These are phyloP conservation scores for Dinocampus coccinellae DNA, from an alignment of 2,888 invertebrate genomes.

Conservation along the genomic window DNA sequence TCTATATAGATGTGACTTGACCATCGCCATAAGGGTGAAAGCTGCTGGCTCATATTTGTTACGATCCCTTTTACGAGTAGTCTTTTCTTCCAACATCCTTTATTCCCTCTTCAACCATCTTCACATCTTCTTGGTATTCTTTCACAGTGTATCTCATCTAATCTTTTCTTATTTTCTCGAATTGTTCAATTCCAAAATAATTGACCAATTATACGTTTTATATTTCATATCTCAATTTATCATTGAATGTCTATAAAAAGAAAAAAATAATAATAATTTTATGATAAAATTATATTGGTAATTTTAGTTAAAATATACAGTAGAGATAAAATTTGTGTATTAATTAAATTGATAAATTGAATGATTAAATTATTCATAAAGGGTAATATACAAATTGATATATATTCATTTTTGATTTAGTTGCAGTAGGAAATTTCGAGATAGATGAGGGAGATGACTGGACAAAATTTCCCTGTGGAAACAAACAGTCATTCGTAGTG, in stretches of 20 bases:
- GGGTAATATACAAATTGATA: too few relatives aligned
- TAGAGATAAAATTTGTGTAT: too few relatives aligned
- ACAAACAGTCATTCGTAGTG: background rate
- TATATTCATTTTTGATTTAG: too few relatives aligned
- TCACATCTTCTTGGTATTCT: background rate
- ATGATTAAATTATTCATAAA: too few relatives aligned
- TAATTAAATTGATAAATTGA: too few relatives aligned
- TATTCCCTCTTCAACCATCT: background rate
- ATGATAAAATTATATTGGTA: too few relatives aligned
- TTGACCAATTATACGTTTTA: background rate
- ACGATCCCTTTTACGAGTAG: conserved; percentile 20
- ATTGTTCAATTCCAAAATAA: background rate
- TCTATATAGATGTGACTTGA: background rate
- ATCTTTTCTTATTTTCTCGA: background rate
- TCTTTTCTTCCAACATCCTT: conserved; percentile 8
- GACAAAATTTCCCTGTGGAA: background rate
- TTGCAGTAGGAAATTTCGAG: too few relatives aligned
- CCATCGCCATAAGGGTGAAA: background rate
- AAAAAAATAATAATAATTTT: too few relatives aligned
- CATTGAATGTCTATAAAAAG: too few relatives aligned
- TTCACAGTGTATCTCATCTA: background rate
- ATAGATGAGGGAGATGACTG: background rate
- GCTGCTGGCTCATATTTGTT: conserved; percentile 21
- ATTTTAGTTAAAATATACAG: too few relatives aligned
- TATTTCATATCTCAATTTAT: background rate